Conservation (phyloP, 2,888 invertebrate genomes). For the Caenorhabditis sinica region DNA sequence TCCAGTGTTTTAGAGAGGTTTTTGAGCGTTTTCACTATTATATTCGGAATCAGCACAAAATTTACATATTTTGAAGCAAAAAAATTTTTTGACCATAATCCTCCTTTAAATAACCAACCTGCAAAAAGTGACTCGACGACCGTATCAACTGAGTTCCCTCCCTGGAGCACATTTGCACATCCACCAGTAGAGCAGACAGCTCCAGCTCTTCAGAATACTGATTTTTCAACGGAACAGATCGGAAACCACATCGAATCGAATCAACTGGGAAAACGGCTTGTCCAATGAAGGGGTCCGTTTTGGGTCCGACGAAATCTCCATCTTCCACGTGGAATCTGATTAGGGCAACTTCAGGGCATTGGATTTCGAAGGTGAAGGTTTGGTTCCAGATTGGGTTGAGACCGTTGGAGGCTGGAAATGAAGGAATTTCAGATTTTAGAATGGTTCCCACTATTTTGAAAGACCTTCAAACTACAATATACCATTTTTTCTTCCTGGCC, state of each 20-base stretch:
- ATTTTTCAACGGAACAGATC: slow-evolving; percentile 94
- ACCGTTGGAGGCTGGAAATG: slow-evolving; percentile 91
- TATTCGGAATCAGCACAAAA: too few relatives aligned
- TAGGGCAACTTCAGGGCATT: slow-evolving; percentile 91
- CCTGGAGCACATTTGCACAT: slow-evolving; percentile 87
- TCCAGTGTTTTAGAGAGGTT: too few relatives aligned
- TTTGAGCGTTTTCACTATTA: too few relatives aligned
- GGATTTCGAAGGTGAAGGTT: slow-evolving; percentile 90
- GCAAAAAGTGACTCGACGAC: slow-evolving; percentile 60
- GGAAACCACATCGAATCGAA: slow-evolving; percentile 87
- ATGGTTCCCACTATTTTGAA: too few relatives aligned
- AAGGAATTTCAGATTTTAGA: not conserved
- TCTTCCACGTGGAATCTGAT: slow-evolving; percentile 88
- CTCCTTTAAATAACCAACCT: slow-evolving; percentile 33
- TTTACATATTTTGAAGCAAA: too few relatives aligned
- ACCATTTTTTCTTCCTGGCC: too few relatives aligned
- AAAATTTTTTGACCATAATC: too few relatives aligned
- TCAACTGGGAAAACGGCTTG: slow-evolving; percentile 94
- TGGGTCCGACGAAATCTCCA: slow-evolving; percentile 97
- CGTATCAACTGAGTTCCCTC: slow-evolving; percentile 66
- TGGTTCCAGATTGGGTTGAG: slow-evolving; percentile 96
- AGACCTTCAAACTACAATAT: too few relatives aligned
- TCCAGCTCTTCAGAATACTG: slow-evolving; percentile 94
- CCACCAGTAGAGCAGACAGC: slow-evolving; percentile 92
- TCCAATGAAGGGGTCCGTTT: slow-evolving; percentile 91